Evolutionary conservation across 2,888 invertebrate species (phyloP), one percentile per base, ranked within the genome.

Genomic region (Patella ulyssiponensis): DNA sequence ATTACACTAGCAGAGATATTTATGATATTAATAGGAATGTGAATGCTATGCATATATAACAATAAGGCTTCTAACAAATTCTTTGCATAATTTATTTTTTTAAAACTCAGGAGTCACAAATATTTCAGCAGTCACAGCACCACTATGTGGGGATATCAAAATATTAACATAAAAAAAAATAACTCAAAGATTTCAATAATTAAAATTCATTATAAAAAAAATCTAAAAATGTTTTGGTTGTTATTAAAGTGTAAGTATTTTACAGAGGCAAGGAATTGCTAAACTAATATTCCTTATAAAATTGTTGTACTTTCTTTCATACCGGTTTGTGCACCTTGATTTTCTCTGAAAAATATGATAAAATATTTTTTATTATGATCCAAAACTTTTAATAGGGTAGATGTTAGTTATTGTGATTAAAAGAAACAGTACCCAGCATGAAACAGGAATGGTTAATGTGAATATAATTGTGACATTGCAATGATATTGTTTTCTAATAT

Each of bases 191-290:
- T 44, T 44, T 44, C 9, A 44, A 44, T 44, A 44, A 44, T 44
- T 44, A 44, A 44, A 44, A 44, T 44, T 44, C 44, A 44, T 44
- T 44, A 44, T 44, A 64, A 64, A 20, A 64, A 23, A 7, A 20
- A 58, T n/a, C 3, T 17, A 64, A 64, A n/a, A 64, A 23, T 23
- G 11, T 23, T 64, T 64, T 64, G 64, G 64, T 64, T 64, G 58
- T 58, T n/a, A 44, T 44, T 58, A 58, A 64, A 20, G 20, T 64
- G 64, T 64, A 64, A 64, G 64, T 64, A 23, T 64, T 64, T 64
- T 64, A 23, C 20, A 64, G 64, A 64, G 64, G 64, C 64, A 64
- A 23, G 11, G 23, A 64, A 64, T 12, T 23, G 23, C 14, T 23
- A 20, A 64, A 64, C 64, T 64, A 64, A 9, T 11, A 12, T 64